phyloP scores from a whole-genome alignment of 1,140 invertebrate species.

The Orius insidiosus region DNA sequence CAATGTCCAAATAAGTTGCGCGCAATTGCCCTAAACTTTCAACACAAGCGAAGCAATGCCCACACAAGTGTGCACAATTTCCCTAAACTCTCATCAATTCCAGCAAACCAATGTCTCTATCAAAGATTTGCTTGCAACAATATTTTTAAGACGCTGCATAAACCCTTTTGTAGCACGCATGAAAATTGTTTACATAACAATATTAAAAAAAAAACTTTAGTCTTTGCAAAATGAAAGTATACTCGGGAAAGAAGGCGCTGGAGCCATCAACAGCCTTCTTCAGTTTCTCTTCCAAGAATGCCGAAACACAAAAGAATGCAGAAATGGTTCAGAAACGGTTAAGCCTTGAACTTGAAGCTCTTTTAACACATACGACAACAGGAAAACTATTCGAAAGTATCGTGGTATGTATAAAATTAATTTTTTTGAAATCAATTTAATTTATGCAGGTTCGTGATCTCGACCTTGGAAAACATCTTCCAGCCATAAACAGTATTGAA shows the following conservation, averaged over 20 bases:
- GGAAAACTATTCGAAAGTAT: slow-evolving; percentile 73
- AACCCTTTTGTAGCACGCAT: background rate
- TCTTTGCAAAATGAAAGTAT: slow-evolving; percentile 11
- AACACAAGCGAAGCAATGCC: too few species aligned
- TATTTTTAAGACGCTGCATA: background rate
- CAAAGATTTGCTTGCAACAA: background rate
- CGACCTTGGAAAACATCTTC: slow-evolving; percentile 72
- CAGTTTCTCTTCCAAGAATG: slow-evolving; percentile 82
- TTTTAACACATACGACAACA: slow-evolving; percentile 65
- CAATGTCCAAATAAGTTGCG: too few species aligned
- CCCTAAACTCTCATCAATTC: too few species aligned
- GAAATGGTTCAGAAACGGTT: slow-evolving; percentile 68
- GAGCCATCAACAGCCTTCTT: slow-evolving; percentile 61
- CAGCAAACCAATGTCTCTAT: background rate
- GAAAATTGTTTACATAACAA: background rate
- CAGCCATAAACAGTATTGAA: slow-evolving; percentile 62
- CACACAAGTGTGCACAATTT: too few species aligned
- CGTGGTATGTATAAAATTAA: slow-evolving; percentile 35
- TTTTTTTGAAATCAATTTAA: background rate
- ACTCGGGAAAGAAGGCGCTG: slow-evolving; percentile 17
- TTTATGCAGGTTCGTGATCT: slow-evolving; percentile 62
- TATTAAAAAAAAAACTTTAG: slow-evolving; percentile 5
- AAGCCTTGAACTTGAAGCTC: slow-evolving; percentile 63
- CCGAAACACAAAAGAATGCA: slow-evolving; percentile 53
- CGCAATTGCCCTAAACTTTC: too few species aligned